A percentile compares a stretch with the other conserved stretches of the same genome.
These are phyloP conservation scores for Squalus acanthias DNA, from an alignment of 2,797 vertebrate genomes.

Conservation along the genomic window DNA sequence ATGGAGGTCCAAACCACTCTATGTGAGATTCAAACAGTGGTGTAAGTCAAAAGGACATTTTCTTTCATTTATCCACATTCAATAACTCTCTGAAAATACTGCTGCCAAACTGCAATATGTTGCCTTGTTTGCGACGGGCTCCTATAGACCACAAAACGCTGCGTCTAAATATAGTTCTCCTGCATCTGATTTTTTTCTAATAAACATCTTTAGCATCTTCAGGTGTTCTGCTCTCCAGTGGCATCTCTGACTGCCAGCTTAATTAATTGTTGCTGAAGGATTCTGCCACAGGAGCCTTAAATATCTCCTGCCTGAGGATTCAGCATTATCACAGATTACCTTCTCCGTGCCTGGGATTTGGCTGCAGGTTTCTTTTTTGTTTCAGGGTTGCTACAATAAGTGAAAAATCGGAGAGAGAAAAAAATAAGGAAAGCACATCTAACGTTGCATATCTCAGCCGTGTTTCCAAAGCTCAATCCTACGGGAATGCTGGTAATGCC, in stretches of 20 bases:
- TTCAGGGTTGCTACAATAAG: not conserved
- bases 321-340: not conserved
- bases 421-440: not conserved
- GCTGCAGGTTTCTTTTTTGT: not conserved
- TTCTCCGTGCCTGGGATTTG: not conserved
- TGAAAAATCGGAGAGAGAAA: not conserved
- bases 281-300: not conserved
- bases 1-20: not conserved
- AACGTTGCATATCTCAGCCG: not conserved
- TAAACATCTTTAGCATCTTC: slow-evolving; percentile 27
- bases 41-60: not conserved
- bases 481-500: not conserved
- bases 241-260: not conserved
- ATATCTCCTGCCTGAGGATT: not conserved
- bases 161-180: slow-evolving; percentile 15
- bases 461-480: no score
- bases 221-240: not conserved
- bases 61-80: not conserved
- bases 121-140: not conserved
- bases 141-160: not conserved
- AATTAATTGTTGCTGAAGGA: slow-evolving; percentile 31
- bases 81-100: not conserved
- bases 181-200: not conserved
- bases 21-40: not conserved
- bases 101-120: not conserved